A percentile compares a stretch with the other conserved stretches of the same genome.
These are phyloP conservation scores for Deroplatys truncata DNA, from an alignment of 2,888 invertebrate genomes.

Conservation along the genomic window DNA sequence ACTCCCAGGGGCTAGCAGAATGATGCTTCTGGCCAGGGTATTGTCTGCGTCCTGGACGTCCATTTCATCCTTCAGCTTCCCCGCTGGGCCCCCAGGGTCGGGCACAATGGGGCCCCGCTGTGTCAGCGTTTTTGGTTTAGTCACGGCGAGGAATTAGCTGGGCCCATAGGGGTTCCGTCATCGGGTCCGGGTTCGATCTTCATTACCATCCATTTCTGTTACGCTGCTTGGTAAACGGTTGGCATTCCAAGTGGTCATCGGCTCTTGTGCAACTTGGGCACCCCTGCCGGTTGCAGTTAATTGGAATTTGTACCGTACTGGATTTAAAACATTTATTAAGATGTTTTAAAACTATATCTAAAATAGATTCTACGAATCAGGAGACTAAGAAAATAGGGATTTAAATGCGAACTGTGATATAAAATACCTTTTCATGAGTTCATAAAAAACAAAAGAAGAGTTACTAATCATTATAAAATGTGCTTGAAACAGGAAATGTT, in stretches of 20 bases:
- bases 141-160: constrained; percentile 7
- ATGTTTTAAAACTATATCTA: too few relatives aligned
- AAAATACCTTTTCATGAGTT: too few relatives aligned
- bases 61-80: neutral
- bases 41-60: neutral
- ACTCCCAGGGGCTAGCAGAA: neutral
- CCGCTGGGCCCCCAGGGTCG: neutral
- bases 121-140: neutral
- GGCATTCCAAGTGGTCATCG: neutral
- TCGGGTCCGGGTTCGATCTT: neutral
- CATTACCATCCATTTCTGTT: neutral
- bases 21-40: neutral
- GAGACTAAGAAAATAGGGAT: too few relatives aligned
- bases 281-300: neutral
- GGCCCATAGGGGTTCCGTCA: neutral
- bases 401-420: too few relatives aligned
- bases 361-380: too few relatives aligned
- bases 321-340: too few relatives aligned
- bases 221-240: neutral
- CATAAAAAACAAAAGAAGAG: too few relatives aligned
- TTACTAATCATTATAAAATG: too few relatives aligned
- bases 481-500: too few relatives aligned
- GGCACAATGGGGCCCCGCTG: constrained; percentile 4
- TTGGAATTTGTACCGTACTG: too few relatives aligned
- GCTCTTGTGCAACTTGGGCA: neutral